Evolutionary conservation across 2,888 invertebrate genomes (phyloP), one percentile per base, ranked within the genome.

Genomic region (Diogma glabrata): DNA sequence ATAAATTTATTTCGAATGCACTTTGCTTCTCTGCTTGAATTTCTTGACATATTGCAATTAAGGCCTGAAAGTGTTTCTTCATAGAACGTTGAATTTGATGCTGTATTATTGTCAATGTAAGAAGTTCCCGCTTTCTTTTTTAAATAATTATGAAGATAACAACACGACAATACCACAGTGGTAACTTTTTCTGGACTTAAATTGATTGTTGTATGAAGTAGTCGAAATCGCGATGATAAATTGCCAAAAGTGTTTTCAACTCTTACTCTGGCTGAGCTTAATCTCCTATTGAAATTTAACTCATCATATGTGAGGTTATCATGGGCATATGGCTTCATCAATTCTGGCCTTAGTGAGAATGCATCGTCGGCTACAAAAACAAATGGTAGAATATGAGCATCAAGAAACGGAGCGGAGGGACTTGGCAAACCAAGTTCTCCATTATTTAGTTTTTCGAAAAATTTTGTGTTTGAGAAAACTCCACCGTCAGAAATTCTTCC

Each of bases 261-360:
- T 38, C 38, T 38, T 38, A 38, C 38, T 38, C 16, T 38, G 38
- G 38, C 16, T 38, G 38, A 38, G 38, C 38, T 38, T 38, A 38
- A 38, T 38, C 19, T 38, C 38, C 10, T 38, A 19, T 38, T 38
- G 38, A 38, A 38, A 14, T 38, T 16, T 38, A 38, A 14, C 38
- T 38, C 16, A 19, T 38, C 16, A 10, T 7, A 17, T 14, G 38
- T 38, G 38, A 38, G 38, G 16, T 38, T 16, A 38, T 38, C 38
- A 38, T 38, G 38, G 10, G 38, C 38, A 38, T 38, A 38, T 10
- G 16, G 38, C 16, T 38, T 38, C 38, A 38, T 9, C 12, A 38
- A 14, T 16, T 38, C 38, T 38, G 38, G 14, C 38, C 38, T 38
- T 38, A 38, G 16, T 10, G 16, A 38, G 38, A 38, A 38, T 38